phyloP scores from a whole-genome alignment of 37 sponge, comb jelly and placozoan species.

The Bolinopsis microptera region DNA sequence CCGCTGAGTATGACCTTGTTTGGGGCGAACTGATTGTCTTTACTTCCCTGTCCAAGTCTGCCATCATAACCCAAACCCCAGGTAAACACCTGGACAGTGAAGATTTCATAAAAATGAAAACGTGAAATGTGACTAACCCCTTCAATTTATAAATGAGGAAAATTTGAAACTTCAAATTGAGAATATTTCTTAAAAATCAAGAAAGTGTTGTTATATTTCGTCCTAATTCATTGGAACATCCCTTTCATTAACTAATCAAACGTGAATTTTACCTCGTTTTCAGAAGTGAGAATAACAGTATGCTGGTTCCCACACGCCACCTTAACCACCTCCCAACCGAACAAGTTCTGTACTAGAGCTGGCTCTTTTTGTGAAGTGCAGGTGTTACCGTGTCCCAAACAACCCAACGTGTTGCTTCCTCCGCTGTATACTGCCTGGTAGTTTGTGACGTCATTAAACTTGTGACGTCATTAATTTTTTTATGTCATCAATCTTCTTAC shows the following conservation, averaged over 20 bases:
- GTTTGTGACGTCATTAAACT: too few relatives aligned
- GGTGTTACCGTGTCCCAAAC: conserved; percentile 2
- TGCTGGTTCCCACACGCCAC: conserved; percentile 62
- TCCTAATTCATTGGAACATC: too few relatives aligned
- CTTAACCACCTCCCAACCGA: conserved; percentile 50
- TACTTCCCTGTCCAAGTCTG: background rate
- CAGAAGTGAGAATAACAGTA: background rate
- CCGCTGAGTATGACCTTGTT: conserved; percentile 6
- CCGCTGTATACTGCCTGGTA: too few relatives aligned
- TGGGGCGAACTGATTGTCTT: conserved; percentile 10
- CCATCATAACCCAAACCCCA: conserved; percentile 59
- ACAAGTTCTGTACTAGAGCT: conserved; percentile 14
- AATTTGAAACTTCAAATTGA: too few relatives aligned
- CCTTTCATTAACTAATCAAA: too few relatives aligned
- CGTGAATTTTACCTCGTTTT: conserved; percentile 13
- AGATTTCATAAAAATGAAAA: too few relatives aligned
- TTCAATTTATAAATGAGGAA: too few relatives aligned
- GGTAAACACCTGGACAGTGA: background rate
- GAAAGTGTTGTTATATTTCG: too few relatives aligned
- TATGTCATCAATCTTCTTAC: too few relatives aligned
- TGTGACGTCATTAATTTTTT: background rate
- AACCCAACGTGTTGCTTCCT: conserved; percentile 54
- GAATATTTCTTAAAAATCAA: too few relatives aligned
- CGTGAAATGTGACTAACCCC: too few relatives aligned
- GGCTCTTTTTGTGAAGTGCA: background rate